These are phyloP conservation scores for Mizuhopecten yessoensis DNA, from an alignment of 1,140 invertebrate genomes.

Conservation along the genomic window DNA sequence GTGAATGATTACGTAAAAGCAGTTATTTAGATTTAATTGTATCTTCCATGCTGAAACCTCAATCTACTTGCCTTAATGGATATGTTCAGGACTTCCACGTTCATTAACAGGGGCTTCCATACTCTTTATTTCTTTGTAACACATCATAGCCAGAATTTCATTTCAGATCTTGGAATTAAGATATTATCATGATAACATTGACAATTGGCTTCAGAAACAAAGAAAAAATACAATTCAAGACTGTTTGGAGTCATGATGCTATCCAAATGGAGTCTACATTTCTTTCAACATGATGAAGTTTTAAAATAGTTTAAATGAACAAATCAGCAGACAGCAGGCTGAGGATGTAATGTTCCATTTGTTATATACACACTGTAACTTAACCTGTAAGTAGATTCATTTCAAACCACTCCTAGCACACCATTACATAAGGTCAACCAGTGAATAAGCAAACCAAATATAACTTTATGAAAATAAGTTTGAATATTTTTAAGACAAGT, in stretches of 20 bases:
- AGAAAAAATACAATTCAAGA: no score
- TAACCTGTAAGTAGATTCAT: no score
- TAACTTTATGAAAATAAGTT: no score
- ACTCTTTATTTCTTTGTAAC: background rate
- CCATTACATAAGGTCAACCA: no score
- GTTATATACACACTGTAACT: no score
- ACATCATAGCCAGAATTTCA: background rate
- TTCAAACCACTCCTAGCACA: no score
- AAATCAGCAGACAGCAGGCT: no score
- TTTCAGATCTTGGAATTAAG: background rate
- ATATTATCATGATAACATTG: background rate
- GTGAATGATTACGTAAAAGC: background rate
- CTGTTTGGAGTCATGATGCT: background rate
- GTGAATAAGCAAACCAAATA: no score
- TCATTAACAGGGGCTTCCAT: background rate
- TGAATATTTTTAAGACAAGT: no score
- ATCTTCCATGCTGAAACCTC: background rate
- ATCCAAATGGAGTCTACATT: background rate
- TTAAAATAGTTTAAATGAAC: no score
- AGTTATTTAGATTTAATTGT: conserved; percentile 9
- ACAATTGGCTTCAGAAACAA: background rate
- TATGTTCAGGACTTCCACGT: background rate
- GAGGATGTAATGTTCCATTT: no score
- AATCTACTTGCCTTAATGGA: background rate
- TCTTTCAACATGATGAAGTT: background rate